Percentiles rank a stretch among this genome's conserved stretches.
phyloP scores from a whole-genome alignment of 1,140 invertebrate species.

The Phthorimaea operculella region DNA sequence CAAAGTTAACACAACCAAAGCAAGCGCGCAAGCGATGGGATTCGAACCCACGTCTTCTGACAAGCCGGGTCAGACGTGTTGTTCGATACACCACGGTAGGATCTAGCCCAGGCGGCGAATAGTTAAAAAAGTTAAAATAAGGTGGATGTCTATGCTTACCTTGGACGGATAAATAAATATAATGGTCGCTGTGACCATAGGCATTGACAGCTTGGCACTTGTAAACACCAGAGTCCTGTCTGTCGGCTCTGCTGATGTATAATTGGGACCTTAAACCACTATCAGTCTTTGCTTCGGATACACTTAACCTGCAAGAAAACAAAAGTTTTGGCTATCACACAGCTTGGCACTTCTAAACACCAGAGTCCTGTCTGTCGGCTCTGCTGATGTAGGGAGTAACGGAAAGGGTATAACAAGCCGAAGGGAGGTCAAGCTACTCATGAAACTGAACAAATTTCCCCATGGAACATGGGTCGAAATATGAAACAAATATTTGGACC shows the following conservation, averaged over 20 bases:
- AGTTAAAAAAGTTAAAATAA: no score
- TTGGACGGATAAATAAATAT: conserved; percentile 86
- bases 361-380: conserved; percentile 82
- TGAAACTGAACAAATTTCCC: no score
- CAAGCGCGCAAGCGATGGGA: no score
- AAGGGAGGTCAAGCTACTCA: no score
- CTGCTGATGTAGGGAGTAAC: conserved; percentile 74
- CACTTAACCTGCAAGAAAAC: conserved; percentile 66
- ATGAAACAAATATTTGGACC: no score
- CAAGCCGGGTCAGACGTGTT: no score
- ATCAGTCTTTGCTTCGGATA: conserved; percentile 79
- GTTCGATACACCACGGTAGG: no score
- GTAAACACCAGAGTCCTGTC: conserved; percentile 87
- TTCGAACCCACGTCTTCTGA: no score
- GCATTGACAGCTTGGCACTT: conserved; percentile 87
- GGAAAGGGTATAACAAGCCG: no score
- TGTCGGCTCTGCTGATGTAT: conserved; percentile 75
- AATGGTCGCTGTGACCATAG: conserved; percentile 85
- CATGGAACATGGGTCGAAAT: no score
- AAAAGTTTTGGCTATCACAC: conserved; percentile 24
- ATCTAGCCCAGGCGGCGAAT: no score
- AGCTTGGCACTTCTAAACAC: conserved; percentile 86
- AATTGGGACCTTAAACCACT: conserved; percentile 77
- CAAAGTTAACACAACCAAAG: no score
- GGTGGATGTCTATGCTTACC: conserved; percentile 67